Conservation (phyloP, 2,888 invertebrate genomes). For the Chamaedrilus cognettii region DNA sequence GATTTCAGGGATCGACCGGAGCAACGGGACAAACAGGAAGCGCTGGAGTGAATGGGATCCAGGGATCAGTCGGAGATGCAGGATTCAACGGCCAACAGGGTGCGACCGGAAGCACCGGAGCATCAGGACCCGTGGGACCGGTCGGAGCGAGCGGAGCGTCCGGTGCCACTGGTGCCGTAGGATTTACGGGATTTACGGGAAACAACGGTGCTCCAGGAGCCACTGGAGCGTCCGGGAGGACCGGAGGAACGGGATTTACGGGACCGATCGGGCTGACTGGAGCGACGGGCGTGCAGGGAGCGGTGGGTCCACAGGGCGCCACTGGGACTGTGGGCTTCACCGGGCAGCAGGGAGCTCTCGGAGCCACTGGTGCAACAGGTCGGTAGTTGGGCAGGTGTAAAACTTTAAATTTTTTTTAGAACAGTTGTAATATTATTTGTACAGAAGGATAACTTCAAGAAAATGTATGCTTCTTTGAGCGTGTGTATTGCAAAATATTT, state of each 20-base stretch:
- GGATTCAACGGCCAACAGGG: slow-evolving; percentile 28
- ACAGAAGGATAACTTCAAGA: too few relatives aligned
- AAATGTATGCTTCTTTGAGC: too few relatives aligned
- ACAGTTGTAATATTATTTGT: too few relatives aligned
- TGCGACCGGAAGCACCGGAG: slow-evolving; percentile 27
- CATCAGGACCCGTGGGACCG: slow-evolving; percentile 14
- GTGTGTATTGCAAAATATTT: too few relatives aligned
- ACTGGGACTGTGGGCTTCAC: slow-evolving; percentile 18
- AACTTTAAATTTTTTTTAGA: background rate
- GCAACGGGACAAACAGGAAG: slow-evolving; percentile 20
- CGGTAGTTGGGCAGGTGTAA: background rate
- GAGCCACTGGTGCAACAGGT: background rate
- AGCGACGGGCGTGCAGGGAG: background rate
- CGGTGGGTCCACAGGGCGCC: background rate
- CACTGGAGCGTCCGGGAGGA: background rate
- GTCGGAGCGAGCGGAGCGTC: slow-evolving; percentile 13
- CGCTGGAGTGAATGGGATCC: slow-evolving; percentile 29
- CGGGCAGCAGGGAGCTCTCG: slow-evolving; percentile 20
- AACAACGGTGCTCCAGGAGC: slow-evolving; percentile 10
- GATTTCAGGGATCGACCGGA: slow-evolving; percentile 21
- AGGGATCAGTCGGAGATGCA: slow-evolving; percentile 20
- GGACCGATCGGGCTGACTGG: background rate
- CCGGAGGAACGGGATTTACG: background rate
- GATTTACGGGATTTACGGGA: slow-evolving; percentile 13
- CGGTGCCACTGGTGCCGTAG: slow-evolving; percentile 12